Conservation (phyloP, 2,797 vertebrate genomes). For the Anisognathus igniventris region DNA sequence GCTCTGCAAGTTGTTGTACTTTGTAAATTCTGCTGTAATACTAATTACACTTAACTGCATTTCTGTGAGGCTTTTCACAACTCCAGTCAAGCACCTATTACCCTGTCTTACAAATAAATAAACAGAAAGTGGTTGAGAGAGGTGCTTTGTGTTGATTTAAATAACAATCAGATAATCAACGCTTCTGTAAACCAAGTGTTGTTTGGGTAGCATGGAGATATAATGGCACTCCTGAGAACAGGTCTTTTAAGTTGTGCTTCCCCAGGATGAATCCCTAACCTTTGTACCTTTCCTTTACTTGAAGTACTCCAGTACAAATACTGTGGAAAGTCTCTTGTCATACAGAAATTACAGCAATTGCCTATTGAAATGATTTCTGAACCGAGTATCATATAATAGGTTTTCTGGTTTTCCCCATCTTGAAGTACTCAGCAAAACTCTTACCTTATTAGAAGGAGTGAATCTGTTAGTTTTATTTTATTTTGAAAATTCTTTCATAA, state of each 20-base stretch:
- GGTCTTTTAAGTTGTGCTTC: not conserved
- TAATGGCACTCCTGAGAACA: not conserved
- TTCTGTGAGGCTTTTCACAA: not conserved
- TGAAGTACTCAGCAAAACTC: constrained; percentile 23
- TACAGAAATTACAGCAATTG: not conserved
- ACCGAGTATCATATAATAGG: not conserved
- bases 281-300: not conserved
- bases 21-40: constrained; percentile 16
- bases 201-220: not conserved
- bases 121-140: not conserved
- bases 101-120: not conserved
- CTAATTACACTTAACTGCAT: not conserved
- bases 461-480: constrained; percentile 19
- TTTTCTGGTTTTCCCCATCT: constrained; percentile 22
- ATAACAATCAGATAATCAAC: not conserved
- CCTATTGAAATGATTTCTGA: not conserved
- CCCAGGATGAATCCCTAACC: not conserved
- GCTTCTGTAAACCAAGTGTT: not conserved
- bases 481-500: not conserved
- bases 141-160: not conserved
- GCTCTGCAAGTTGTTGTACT: not conserved
- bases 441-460: not conserved
- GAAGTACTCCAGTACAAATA: not conserved
- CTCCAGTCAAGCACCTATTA: not conserved
- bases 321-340: not conserved